Evolutionary conservation across 2,888 invertebrate genomes (phyloP).

Genomic region (Calliopum simillimum): DNA sequence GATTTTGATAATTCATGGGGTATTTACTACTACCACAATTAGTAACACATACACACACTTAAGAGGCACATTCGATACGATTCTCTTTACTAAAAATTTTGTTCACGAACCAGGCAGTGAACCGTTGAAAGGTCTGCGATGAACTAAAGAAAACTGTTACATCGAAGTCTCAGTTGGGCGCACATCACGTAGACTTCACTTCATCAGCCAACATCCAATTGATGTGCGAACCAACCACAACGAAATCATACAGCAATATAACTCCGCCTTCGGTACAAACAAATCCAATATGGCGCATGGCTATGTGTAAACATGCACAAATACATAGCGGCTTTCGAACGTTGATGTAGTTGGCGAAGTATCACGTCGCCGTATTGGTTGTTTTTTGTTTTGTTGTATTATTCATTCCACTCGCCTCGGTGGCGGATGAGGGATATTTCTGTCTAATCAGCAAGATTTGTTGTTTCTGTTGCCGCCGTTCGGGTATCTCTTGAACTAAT

Average conservation of each 20-base stretch:
- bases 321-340: conserved; percentile 46
- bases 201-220: conserved; percentile 7
- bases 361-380: conserved; percentile 21
- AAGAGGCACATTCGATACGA: too few species aligned
- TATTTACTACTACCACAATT: too few species aligned
- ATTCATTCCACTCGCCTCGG: neutral
- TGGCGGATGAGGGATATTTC: neutral
- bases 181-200: conserved; percentile 4
- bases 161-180: conserved; percentile 12
- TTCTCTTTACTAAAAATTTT: too few species aligned
- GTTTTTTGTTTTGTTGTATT: neutral
- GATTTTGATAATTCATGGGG: too few species aligned
- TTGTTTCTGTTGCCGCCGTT: conserved; percentile 43
- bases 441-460: conserved; percentile 33
- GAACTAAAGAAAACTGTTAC: conserved; percentile 52
- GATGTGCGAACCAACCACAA: conserved; percentile 47
- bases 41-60: too few species aligned
- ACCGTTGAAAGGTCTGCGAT: conserved; percentile 62
- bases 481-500: conserved; percentile 50
- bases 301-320: conserved; percentile 42
- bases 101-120: conserved; percentile 52
- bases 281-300: conserved; percentile 62
- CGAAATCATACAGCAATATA: conserved; percentile 35
- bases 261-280: conserved; percentile 52
- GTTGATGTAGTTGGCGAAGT: conserved; percentile 8